These are phyloP conservation scores for Clivina fossor DNA, from an alignment of 2,888 invertebrate genomes.

Conservation along the genomic window DNA sequence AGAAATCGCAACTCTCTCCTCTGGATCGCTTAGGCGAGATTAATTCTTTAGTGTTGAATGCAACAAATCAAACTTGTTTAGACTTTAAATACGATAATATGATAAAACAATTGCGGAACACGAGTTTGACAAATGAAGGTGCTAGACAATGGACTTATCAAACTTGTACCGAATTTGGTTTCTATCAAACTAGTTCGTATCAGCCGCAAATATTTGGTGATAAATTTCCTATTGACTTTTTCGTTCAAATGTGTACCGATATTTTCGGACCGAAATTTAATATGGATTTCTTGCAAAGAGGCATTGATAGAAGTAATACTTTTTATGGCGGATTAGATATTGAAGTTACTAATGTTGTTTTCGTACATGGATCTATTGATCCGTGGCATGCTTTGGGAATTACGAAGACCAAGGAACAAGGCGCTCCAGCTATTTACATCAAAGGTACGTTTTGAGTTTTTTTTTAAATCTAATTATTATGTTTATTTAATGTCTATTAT, in stretches of 20 bases:
- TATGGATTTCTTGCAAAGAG: constrained; percentile 60
- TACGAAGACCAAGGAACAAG: constrained; percentile 57
- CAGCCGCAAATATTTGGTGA: constrained; percentile 69
- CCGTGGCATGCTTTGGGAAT: constrained; percentile 85
- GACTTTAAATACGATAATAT: constrained; percentile 81
- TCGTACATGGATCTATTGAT: constrained; percentile 86
- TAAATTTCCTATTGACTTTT: constrained; percentile 75
- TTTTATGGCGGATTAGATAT: constrained; percentile 77
- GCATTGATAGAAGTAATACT: constrained; percentile 72
- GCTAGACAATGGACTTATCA: constrained; percentile 91
- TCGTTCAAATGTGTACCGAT: constrained; percentile 78
- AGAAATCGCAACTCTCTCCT: constrained; percentile 60
- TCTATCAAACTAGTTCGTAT: constrained; percentile 84
- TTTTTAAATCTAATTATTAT: background rate
- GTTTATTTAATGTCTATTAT: no score
- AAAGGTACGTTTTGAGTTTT: constrained; percentile 61
- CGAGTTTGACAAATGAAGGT: constrained; percentile 64
- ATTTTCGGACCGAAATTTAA: constrained; percentile 64
- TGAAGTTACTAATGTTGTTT: constrained; percentile 72
- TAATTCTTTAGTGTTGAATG: constrained; percentile 68
- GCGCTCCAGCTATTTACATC: constrained; percentile 72
- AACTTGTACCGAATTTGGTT: constrained; percentile 95
- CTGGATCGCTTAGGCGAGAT: constrained; percentile 73
- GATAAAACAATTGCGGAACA: constrained; percentile 67
- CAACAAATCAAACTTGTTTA: constrained; percentile 71